A percentile compares a stretch with the other conserved stretches of the same genome.
Evolutionary conservation across 2,888 invertebrate species (phyloP).

Genomic region (Masnerella sp.): DNA sequence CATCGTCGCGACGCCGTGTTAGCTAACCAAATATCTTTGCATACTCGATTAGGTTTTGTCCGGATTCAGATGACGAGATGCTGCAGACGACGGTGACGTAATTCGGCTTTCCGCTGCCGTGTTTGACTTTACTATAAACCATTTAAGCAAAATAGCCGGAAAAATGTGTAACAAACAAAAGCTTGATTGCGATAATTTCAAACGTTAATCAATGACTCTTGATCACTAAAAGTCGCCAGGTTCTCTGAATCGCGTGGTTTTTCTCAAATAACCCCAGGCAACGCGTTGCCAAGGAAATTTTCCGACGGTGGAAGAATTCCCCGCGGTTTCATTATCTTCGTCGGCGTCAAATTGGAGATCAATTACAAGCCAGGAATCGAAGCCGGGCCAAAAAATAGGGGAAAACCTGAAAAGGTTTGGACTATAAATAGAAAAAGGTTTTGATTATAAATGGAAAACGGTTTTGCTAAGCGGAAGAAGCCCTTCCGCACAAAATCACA

Average conservation of each 20-base stretch:
- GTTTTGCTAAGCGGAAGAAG: constrained; percentile 8
- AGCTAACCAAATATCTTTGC: constrained; percentile 64
- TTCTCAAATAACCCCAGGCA: constrained; percentile 32
- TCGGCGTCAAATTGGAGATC: constrained; percentile 65
- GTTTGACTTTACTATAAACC: background rate
- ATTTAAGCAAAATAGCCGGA: background rate
- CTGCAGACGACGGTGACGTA: constrained; percentile 21
- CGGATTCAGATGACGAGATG: constrained; percentile 19
- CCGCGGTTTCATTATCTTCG: constrained; percentile 63
- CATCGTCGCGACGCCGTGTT: constrained; percentile 25
- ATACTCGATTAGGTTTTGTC: constrained; percentile 63
- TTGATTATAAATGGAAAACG: background rate
- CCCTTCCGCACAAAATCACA: constrained; percentile 59
- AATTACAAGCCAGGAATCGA: constrained; percentile 61
- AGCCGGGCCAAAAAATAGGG: constrained; percentile 4
- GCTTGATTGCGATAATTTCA: constrained; percentile 23
- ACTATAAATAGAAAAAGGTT: too few species aligned
- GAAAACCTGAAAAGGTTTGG: too few species aligned
- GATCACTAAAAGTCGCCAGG: too few species aligned
- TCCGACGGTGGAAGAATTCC: constrained; percentile 43
- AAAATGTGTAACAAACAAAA: background rate
- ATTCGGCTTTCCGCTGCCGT: constrained; percentile 12
- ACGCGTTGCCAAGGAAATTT: constrained; percentile 53
- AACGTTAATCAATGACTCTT: constrained; percentile 32
- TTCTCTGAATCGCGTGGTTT: too few species aligned